Percentiles rank a stretch among this genome's conserved stretches.
Evolutionary conservation across 2,113 vertebrate genomes (phyloP).

Genomic region (Alouatta palliata): DNA sequence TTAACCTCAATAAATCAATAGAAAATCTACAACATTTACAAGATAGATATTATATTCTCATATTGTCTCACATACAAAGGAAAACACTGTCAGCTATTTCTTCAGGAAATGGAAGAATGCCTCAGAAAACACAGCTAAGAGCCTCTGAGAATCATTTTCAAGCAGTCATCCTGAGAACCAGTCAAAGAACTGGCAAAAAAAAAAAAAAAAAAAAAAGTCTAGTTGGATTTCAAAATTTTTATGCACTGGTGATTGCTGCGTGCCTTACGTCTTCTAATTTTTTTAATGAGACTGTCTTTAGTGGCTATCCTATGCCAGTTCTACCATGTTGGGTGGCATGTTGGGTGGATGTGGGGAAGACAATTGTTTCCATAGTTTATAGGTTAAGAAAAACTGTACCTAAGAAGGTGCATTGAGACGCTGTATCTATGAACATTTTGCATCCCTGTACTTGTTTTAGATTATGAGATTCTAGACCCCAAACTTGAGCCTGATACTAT

Average conservation of each 20-base stretch:
- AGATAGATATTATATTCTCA: background rate
- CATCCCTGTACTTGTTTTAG: background rate
- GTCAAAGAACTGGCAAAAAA: background rate
- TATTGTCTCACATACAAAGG: background rate
- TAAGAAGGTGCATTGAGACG: background rate
- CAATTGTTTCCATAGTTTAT: background rate
- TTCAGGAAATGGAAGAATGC: background rate
- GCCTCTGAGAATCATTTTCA: background rate
- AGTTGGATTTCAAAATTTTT: background rate
- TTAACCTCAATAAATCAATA: background rate
- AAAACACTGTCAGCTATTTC: background rate
- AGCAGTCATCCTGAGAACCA: background rate
- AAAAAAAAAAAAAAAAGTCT: background rate
- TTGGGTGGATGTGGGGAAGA: background rate
- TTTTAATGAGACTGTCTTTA: background rate
- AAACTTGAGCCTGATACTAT: background rate
- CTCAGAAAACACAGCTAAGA: background rate
- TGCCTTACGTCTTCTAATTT: background rate
- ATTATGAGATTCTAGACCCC: background rate
- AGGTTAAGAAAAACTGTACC: background rate
- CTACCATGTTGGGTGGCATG: no score
- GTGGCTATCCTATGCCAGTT: background rate
- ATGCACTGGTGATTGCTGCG: background rate
- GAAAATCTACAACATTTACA: background rate
- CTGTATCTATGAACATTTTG: background rate